Base-by-base conservation (phyloP, 2,888 invertebrate species). In the Stenichneumon culpator region DNA sequence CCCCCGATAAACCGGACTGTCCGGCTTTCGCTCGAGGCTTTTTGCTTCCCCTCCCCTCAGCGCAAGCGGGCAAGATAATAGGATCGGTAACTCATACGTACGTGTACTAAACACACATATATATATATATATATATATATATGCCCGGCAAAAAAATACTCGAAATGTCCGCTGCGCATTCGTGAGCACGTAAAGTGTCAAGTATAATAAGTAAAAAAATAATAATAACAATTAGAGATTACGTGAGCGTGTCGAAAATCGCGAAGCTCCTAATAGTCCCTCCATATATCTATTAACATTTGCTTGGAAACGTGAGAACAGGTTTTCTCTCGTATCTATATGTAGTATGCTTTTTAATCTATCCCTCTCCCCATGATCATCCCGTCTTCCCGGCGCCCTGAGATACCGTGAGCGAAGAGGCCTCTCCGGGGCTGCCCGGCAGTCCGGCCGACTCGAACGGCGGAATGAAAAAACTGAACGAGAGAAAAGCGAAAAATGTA, bases 1-100 rank as follows among this genome's bases (percentile, higher is more conserved):
- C n/a, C 47, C 50, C 28, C 39, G 84, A 83, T 70, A 87, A 89
- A 90, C 88, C 88, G 89, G 88, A 87, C 88, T 83, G 73, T 79
- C 86, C 86, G 82, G 87, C 83, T 86, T 68, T 82, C 79, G 82
- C 54, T 54, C 60, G 44, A 57, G 63, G 69, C 16, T 65, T 32
- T 47, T 52, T 44, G 16, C 19, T 11, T 47, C 60, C 44, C 25
- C 19, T 32, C 22, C 9, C 22, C 9, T 54, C 22, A 19, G 54
- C 11, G 19, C 54, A 54, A 54, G 22, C 54, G 22, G 3, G 22
- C 54, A 19, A 54, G 19, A 7, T 54, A 22, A 54, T 54, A 54
- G 54, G 19, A 22, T 54, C 54, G 54, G 54, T 54, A 54, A 9
- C 22, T 22, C 54, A 63, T 60, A 11, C 39, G 11, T 39, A 39